Base-by-base conservation (phyloP, 2,797 vertebrate genomes). In the Schizothorax lantsangensis region DNA sequence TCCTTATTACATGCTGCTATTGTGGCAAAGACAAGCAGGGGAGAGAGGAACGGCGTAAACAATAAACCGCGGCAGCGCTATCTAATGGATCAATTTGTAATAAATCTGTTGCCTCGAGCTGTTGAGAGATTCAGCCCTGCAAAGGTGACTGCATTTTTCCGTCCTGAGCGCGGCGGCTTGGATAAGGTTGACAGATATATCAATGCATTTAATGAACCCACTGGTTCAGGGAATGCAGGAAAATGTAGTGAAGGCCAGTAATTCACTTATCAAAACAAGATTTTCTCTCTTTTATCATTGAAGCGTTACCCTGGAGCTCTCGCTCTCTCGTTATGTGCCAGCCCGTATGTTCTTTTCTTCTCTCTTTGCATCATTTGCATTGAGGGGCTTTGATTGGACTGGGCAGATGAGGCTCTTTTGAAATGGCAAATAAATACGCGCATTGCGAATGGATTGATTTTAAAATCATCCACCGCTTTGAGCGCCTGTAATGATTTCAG, bases 21-120 rank as follows among this genome's bases (percentile, higher is more conserved):
- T 93, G 91, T 92, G 91, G 91, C 91, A 92, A 91, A 92, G 81
- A 79, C 68, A n/a, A 81, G 79, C 84, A 86, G 84, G 52, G 3
- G 66, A 77, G 80, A 69, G 23, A 88, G 89, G 73, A 73, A 88
- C 83, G 89, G 92, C 91, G 90, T 93, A 93, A 95, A 95, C 93
- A 93, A 93, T 92, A 90, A 92, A 91, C 93, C 93, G 92, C 91
- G 92, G 94, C 95, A 93, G 91, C 89, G 92, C 94, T 94, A 95
- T 96, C 95, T 95, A 95, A 95, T 96, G 94, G 95, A 95, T 96
- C 95, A 96, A 96, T 96, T 95, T 96, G 95, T 96, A 95, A 96
- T 96, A 96, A 96, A 95, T 95, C 95, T 95, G 94, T 95, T 94
- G 95, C 96, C 95, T 95, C 93, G 93, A 95, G 95, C 95, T 95